Conservation (phyloP, 2,113 vertebrate genomes). For the Psittacula cyanocephala region DNA sequence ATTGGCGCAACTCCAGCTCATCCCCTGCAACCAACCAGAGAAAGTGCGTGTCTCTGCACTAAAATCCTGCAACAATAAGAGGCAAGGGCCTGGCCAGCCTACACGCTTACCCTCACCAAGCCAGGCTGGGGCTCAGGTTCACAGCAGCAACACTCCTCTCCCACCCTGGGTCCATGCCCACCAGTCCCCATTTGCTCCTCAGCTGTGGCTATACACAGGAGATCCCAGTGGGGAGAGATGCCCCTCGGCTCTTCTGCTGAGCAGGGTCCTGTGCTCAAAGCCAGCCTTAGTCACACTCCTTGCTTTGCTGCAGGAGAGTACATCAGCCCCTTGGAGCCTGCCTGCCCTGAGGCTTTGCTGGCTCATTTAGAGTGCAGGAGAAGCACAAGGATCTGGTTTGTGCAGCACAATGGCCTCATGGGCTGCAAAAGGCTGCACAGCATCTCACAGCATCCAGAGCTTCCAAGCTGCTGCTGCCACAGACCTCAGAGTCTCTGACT, state of each 20-base stretch:
- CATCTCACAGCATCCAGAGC: neutral
- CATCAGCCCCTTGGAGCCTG: fast-evolving
- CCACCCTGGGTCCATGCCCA: neutral
- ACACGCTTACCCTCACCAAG: neutral
- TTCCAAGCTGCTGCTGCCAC: fast-evolving
- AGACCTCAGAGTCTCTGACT: neutral
- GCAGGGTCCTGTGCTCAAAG: neutral
- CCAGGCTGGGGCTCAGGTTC: neutral
- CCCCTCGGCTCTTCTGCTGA: neutral
- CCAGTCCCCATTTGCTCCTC: neutral
- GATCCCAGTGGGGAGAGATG: neutral
- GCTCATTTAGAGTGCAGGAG: neutral
- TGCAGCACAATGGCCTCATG: neutral
- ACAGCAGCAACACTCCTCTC: neutral
- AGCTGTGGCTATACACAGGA: neutral
- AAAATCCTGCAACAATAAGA: neutral
- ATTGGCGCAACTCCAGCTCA: neutral
- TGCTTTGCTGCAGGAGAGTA: neutral
- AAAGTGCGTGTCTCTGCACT: neutral
- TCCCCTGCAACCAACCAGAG: neutral
- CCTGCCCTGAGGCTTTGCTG: neutral
- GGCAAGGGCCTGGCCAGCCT: neutral
- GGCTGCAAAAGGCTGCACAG: neutral
- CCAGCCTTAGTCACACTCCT: neutral
- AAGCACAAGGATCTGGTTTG: neutral